Base-by-base conservation (phyloP, 2,888 invertebrate species). In the Chloroclystis v-ata region DNA sequence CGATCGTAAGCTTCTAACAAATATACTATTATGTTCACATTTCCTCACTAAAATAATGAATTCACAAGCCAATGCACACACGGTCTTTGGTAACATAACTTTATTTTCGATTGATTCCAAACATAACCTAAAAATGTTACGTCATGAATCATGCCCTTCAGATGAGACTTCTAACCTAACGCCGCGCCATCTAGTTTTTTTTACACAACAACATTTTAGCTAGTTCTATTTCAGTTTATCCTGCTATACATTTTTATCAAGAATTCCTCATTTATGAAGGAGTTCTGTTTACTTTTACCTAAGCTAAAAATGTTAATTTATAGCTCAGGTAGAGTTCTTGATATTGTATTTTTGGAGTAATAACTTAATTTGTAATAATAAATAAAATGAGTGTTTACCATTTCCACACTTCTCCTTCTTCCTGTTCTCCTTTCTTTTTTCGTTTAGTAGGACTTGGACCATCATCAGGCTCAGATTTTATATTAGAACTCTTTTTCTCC, bases 381-480 rank as follows among this genome's bases (percentile, higher is more conserved):
- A n/a, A n/a, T n/a, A n/a, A n/a, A n/a, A n/a, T n/a, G n/a, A n/a
- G n/a, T n/a, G n/a, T 90, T 89, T 84, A 96, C 96, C 96, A 96
- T 90, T 95, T 94, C 96, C 96, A 96, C 47, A 96, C 96, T 83
- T 96, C 95, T 64, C 90, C 91, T 59, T 92, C 91, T 59, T 92
- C 91, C 56, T 95, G 94, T 43, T 95, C 95, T 59, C 93, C 49
- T 20, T 94, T 94, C 74, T 95, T 95, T 75, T 93, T 94, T 44
- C 90, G 91, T 59, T 92, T 93, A 30, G 90, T 90, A 37, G 92
- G 91, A 60, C 89, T 84, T 62, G 82, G 67, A 30, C 72, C 68
- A 57, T 76, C 72, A 39, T 63, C 64, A 42, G 72, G 64, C 58
- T 81, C 77, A 30, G 68, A 55, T 58, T 82, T 84, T 28, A 81